phyloP scores from a whole-genome alignment of 2,113 vertebrate species.

The Abramis brama region DNA sequence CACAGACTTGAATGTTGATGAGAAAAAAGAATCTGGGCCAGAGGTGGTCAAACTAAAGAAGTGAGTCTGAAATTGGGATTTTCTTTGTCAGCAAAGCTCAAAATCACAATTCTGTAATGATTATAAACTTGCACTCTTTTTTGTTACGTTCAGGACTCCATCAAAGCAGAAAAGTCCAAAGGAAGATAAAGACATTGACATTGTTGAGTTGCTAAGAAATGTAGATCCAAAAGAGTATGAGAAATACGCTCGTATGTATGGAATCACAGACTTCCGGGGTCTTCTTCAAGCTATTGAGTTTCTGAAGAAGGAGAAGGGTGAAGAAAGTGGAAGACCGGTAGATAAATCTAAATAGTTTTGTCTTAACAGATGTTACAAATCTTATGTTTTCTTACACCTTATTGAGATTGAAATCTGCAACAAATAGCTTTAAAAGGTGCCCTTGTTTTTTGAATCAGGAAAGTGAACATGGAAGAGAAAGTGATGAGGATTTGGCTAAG shows the following conservation, averaged over 20 bases:
- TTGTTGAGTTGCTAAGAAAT: constrained; percentile 93
- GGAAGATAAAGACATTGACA: constrained; percentile 85
- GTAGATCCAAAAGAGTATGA: constrained; percentile 98
- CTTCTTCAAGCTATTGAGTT: constrained; percentile 94
- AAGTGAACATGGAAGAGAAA: constrained; percentile 80
- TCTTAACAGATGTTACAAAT: constrained; percentile 8
- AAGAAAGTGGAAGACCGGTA: constrained; percentile 84
- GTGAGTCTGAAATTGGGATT: constrained; percentile 68
- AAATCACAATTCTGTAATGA: background rate
- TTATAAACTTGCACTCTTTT: constrained; percentile 24
- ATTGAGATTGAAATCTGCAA: background rate
- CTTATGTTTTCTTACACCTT: background rate
- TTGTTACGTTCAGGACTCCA: constrained; percentile 81
- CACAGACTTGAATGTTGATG: constrained; percentile 85
- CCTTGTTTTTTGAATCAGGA: constrained; percentile 74
- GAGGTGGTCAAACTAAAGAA: constrained; percentile 91
- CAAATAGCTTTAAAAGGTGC: background rate
- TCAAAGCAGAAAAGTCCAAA: constrained; percentile 88
- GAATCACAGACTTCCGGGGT: constrained; percentile 93
- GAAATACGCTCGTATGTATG: constrained; percentile 90
- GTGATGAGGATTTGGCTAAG: constrained; percentile 86
- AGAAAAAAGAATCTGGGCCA: constrained; percentile 82
- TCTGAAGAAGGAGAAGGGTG: constrained; percentile 86
- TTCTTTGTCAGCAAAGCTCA: background rate
- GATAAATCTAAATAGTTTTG: constrained; percentile 19